A percentile compares a stretch with the other conserved stretches of the same genome.
Conservation (phyloP, 37 sponge, comb jelly and placozoan species). For the Aphrocallistes beatrix region DNA sequence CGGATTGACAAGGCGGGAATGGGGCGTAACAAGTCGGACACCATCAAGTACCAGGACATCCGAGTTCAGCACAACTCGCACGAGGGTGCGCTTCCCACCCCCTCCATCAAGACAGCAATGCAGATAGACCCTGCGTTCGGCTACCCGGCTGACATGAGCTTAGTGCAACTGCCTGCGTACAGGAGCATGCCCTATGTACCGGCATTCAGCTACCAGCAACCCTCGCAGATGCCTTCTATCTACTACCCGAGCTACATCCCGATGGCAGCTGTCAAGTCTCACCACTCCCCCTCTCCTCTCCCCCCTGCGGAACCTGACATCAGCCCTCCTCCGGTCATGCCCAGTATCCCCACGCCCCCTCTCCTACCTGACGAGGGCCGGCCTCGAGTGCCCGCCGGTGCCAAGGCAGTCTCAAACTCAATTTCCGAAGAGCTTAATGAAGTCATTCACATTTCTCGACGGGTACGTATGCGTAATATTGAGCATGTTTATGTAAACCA, state of each 20-base stretch:
- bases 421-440: background rate
- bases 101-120: background rate
- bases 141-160: background rate
- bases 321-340: background rate
- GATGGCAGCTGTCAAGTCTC: background rate
- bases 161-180: background rate
- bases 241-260: background rate
- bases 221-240: background rate
- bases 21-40: background rate
- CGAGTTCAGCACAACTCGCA: background rate
- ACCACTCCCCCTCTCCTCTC: background rate
- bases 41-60: background rate
- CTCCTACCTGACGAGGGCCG: background rate
- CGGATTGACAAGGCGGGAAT: background rate
- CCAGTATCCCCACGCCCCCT: background rate
- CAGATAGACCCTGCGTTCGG: constrained; percentile 4
- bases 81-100: background rate
- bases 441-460: background rate
- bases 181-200: background rate
- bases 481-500: no score
- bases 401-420: background rate
- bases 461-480: no score
- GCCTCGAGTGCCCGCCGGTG: background rate
- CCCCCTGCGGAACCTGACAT: background rate
- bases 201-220: background rate